Base-by-base conservation (phyloP, 2,113 vertebrate species). In the Bos indicus region DNA sequence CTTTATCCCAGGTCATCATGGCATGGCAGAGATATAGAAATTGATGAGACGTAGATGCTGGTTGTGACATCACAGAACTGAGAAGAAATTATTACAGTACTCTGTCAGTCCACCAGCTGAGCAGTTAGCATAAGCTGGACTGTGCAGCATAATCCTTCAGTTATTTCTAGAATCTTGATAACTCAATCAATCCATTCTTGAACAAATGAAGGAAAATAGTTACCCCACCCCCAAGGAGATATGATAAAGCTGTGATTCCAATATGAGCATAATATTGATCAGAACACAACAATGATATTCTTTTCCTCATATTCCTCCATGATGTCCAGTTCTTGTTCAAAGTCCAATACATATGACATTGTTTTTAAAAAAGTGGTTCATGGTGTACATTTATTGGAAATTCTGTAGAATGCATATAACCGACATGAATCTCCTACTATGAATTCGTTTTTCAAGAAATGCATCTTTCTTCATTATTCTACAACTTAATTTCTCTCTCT, bases 131-230 rank as follows among this genome's bases (percentile, higher is more conserved):
- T 81, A 89, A 97, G 88, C 95, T 97, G 94, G 10, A 96, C 89
- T 51, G 94, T 77, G 80, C 16, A 84, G 91, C 56, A 84, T 84
- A 77, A 91, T 81, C 60, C 91, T 91, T 91, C 64, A 86, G 67
- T 93, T 95, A 95, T 97, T 97, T 97, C 91, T 95, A 94, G 88
- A 97, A 92, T 95, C 92, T 88, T 64, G 86, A 97, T 96, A 71
- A 95, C 89, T 95, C 84, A 96, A 77, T 90, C 90, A 59, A 80
- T 93, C 54, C 23, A 33, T 96, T 97, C 90, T 96, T 88, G 77
- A 88, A 90, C 48, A 92, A 88, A 83, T 28, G 85, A 62, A 95
- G 57, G 12, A 91, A 97, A 97, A 94, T 85, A 93, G 80, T 86
- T 94, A 43, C 26, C 23, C 46, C 33, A 74, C 33, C 91, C 85